These are phyloP conservation scores for Ascidia mentula DNA, from an alignment of 23 tunicate genomes.

Conservation along the genomic window DNA sequence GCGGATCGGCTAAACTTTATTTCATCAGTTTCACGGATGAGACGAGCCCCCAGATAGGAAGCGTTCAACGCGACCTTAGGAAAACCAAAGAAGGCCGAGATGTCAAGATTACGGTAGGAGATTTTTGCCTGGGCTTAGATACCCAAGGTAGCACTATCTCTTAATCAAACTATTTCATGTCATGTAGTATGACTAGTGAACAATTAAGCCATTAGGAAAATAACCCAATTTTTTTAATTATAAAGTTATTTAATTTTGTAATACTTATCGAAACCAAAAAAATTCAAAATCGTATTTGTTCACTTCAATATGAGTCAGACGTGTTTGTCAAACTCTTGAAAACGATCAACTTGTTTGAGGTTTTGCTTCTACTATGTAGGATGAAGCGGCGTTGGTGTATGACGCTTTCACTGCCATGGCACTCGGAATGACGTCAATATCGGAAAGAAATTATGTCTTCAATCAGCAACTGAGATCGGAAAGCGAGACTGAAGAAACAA, in stretches of 20 bases:
- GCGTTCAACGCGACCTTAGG: neutral
- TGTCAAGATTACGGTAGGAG: neutral
- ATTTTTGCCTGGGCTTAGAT: no score
- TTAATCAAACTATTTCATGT: no score
- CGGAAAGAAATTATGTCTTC: neutral
- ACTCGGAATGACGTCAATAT: constrained; percentile 14
- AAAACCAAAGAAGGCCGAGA: neutral
- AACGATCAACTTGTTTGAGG: no score
- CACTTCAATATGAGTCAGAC: no score
- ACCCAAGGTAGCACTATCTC: no score
- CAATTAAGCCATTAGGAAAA: no score
- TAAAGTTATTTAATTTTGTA: no score
- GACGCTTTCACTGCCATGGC: constrained; percentile 50
- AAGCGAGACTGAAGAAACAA: neutral
- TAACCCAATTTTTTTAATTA: no score
- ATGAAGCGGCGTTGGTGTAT: constrained; percentile 38
- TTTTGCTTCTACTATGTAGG: constrained; percentile 10
- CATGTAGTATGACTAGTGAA: no score
- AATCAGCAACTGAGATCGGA: neutral
- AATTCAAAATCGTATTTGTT: no score
- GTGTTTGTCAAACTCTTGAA: no score
- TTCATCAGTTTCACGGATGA: neutral
- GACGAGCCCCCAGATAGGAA: neutral
- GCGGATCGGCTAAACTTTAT: constrained; percentile 7
- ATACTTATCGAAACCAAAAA: no score